Base-by-base conservation (phyloP, 1,140 invertebrate species). In the Hormaphis cornu region DNA sequence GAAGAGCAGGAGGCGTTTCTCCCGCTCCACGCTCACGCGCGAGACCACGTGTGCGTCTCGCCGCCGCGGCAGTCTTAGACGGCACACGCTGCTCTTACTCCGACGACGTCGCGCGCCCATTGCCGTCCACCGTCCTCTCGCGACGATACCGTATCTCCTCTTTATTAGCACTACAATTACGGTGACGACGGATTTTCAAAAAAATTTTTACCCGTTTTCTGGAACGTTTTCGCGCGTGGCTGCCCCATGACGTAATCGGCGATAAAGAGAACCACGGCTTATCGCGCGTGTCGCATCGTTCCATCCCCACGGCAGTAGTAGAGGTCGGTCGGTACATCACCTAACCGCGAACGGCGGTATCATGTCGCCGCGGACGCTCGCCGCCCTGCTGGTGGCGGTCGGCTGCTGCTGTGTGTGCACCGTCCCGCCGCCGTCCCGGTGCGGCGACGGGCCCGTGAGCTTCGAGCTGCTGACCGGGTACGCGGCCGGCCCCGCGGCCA, bases 391-490 rank as follows among this genome's bases (percentile, higher is more conserved):
- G 58, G 8, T 42, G 10, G 37, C 6, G 3, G 35, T 3, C 3
- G 1, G 16, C 58, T n/a, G 8, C 28, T 58, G 42, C 42, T n/a
- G 5, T 16, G 42, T 46, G 35, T 24, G 14, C 14, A 22, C 50
- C 22, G 6, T 26, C 8, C 24, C n/a, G 50, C 26, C 33, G 33
- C 18, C 35, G 14, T 20, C 26, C 26, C 33, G 28, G 30, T 70
- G 69, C 54, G 54, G 20, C n/a, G 42, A 24, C 18, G 54, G 89
- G 90, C 80, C 89, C 84, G 87, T 90, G 73, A 89, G 87, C 74
- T 94, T 93, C 77, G 91, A 93, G 80, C 83, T 94, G 71, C 85
- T 93, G 73, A 93, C 91, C 72, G 91, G 91, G 72, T 93, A 90
- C 78, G 91, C 94, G 73, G 90, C 89, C 80, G 91, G 89, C 69